Base-by-base conservation (phyloP, 2,113 vertebrate species). In the Aleadryas rufinucha region DNA sequence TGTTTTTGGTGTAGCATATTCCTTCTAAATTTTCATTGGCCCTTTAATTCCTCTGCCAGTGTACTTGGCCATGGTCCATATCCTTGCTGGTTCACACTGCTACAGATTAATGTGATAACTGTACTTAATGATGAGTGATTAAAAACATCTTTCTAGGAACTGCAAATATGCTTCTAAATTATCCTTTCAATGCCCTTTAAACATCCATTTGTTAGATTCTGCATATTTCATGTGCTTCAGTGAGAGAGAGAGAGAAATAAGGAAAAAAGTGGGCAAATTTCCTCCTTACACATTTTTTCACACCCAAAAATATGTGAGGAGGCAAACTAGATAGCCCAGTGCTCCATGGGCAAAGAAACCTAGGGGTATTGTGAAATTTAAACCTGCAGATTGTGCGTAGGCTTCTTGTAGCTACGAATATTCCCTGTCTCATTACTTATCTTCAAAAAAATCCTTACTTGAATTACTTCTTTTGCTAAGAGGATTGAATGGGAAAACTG, bases 81-180 rank as follows among this genome's bases (percentile, higher is more conserved):
- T 79, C n/a, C 70, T 72, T 91, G 13, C 61, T 45, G 20, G 45
- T 87, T 88, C 90, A 82, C 35, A 21, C 44, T 75, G 28, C 59
- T 65, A 31, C 45, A 96, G 63, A 87, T 96, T 76, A 61, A 87
- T 65, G 23, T 31, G 53, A 52, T 93, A 90, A 93, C 30, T n/a
- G 13, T 64, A 70, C 70, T 76, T 95, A 95, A 95, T 71, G 33
- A 91, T 76, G 66, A 95, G 31, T 69, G 75, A 94, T 96, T 95
- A 92, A 93, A 93, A 95, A 47, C 45, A 47, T 85, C 66, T 71
- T 96, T 89, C 37, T 94, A 61, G 74, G 77, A 95, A 54, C 44
- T 57, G 45, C 19, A 76, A 68, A 76, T 82, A 69, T 6, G 28
- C 17, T 45, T 76, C 28, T 68, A 52, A 87, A 57, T 79, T 94